Base-by-base conservation (phyloP, 1,140 invertebrate species). In the Camponotus vicinus region DNA sequence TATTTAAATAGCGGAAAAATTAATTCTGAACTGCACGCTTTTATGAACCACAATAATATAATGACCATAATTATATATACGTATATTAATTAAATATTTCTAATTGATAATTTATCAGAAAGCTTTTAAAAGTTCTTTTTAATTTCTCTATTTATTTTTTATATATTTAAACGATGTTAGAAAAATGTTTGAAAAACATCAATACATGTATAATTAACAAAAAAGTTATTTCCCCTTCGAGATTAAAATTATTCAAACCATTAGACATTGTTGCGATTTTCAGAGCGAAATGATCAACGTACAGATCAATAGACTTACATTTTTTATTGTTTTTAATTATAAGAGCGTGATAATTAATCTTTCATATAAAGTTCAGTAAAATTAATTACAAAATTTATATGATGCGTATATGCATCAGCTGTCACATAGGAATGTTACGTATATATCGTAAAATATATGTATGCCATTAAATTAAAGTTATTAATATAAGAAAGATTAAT, bases 281-380 rank as follows among this genome's bases (percentile, higher is more conserved):
- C 45, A 55, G 27, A 42, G 34, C 13, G 8, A 3, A 59, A 27
- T 27, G 27, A 27, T 27, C 27, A 27, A 27, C 11, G 18, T 37
- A 59, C 3, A 40, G 7, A n/a, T 42, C 6, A 55, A 37, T 55
- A 55, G 1, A 76, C 1, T 4, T 18, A 76, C 37, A 40, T 57
- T 71, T 63, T 71, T 40, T 40, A 76, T 76, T 76, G 13, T 0
- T 75, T 75, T 75, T 40, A 75, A 55, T 11, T 75, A 3, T n/a
- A 37, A 8, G 2, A 55, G 57, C 32, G 37, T 32, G n/a, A 45
- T 11, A 55, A 73, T 73, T 32, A 73, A 55, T 73, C 45, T 71
- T 11, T 45, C 18, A 11, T 34, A n/a, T 34, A n/a, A 75, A 40
- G 1, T 40, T 27, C 27, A 27, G 61, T 18, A 27, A 76, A 59